Evolutionary conservation across 1,140 invertebrate genomes (phyloP).

Genomic region (Micrasema longulum): DNA sequence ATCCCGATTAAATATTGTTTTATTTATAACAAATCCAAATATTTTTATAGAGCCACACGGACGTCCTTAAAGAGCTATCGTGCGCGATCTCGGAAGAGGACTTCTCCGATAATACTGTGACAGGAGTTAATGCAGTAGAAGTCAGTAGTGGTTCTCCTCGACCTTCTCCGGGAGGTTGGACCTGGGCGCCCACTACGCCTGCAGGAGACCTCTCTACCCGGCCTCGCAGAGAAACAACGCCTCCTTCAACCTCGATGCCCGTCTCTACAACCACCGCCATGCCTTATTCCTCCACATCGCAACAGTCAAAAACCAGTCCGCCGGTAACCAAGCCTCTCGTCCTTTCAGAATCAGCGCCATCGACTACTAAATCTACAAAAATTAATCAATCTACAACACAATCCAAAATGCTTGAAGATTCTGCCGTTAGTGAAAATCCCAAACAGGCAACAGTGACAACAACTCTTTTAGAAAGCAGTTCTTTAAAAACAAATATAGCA

Average conservation of each 20-base stretch:
- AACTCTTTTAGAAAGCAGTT: constrained; percentile 10
- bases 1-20: too few species aligned
- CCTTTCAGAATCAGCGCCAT: neutral
- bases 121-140: constrained; percentile 19
- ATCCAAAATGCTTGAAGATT: constrained; percentile 28
- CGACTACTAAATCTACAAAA: neutral
- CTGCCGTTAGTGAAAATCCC: constrained; percentile 45
- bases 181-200: constrained; percentile 58
- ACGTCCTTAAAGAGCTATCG: constrained; percentile 62
- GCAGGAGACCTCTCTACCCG: constrained; percentile 51
- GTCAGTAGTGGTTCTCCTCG: constrained; percentile 54
- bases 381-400: constrained; percentile 16
- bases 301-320: constrained; percentile 1
- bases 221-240: constrained; percentile 42
- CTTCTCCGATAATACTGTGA: constrained; percentile 50
- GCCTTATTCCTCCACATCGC: neutral
- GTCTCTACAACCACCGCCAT: constrained; percentile 44
- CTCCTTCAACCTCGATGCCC: constrained; percentile 37
- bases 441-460: constrained; percentile 41
- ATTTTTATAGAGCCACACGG: constrained; percentile 63
- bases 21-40: too few species aligned
- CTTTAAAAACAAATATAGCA: neutral
- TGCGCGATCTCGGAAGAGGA: constrained; percentile 62
- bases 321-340: neutral
- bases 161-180: constrained; percentile 53